A percentile compares a stretch with the other conserved stretches of the same genome.
Evolutionary conservation across 2,888 invertebrate genomes (phyloP).

Genomic region (Caenorhabditis uteleia): DNA sequence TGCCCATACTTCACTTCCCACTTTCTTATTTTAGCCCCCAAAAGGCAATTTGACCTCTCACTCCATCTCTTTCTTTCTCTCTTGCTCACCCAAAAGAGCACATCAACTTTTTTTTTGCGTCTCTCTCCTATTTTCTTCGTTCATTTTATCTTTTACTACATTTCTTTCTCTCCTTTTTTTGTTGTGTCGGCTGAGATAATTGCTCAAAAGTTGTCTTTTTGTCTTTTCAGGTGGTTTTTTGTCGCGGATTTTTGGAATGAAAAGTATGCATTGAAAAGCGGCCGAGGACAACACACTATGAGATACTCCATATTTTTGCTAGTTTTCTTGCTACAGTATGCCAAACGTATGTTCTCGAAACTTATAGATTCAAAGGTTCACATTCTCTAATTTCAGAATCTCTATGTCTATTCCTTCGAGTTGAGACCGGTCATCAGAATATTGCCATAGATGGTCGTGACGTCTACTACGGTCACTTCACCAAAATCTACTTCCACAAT

Average conservation of each 20-base stretch:
- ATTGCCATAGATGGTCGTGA: conserved; percentile 51
- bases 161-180: conserved; percentile 1
- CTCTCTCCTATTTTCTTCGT: conserved; percentile 6
- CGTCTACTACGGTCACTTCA: conserved; percentile 48
- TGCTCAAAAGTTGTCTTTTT: conserved; percentile 2
- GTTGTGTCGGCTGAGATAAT: conserved; percentile 7
- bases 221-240: too few species aligned
- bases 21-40: not conserved
- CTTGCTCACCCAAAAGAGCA: not conserved
- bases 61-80: not conserved
- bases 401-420: conserved; percentile 30
- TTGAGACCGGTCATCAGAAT: conserved; percentile 50
- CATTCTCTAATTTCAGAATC: not conserved
- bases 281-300: too few species aligned
- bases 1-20: too few species aligned
- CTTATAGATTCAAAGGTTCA: not conserved
- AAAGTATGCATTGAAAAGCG: too few species aligned
- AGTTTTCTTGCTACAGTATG: too few species aligned
- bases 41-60: not conserved
- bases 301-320: too few species aligned
- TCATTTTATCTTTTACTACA: not conserved
- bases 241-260: too few species aligned
- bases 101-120: not conserved
- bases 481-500: conserved; percentile 46
- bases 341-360: too few species aligned